Evolutionary conservation across 2,797 vertebrate species (phyloP).

Genomic region (Salarias fasciatus): DNA sequence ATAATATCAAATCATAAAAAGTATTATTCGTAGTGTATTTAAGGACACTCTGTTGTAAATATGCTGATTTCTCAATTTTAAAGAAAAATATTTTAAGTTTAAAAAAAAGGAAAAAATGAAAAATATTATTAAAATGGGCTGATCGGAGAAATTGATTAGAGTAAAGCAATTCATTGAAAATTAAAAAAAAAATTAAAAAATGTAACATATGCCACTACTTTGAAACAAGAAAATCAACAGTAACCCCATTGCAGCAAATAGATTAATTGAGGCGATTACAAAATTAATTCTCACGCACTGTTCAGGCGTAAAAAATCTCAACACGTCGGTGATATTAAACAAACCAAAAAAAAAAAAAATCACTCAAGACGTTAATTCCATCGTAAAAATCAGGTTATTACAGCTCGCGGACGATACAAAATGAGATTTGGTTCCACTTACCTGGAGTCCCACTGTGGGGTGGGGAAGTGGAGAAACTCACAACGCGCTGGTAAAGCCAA

Average conservation of each 20-base stretch:
- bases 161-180: not conserved
- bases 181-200: slow-evolving; percentile 5
- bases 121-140: not conserved
- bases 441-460: slow-evolving; percentile 77
- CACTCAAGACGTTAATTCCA: not conserved
- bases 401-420: slow-evolving; percentile 28
- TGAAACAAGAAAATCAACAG: slow-evolving; percentile 15
- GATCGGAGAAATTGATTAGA: not conserved
- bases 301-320: slow-evolving; percentile 5
- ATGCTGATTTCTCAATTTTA: too few relatives aligned
- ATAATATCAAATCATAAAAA: not conserved
- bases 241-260: slow-evolving; percentile 16
- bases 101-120: not conserved
- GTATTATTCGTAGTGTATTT: not conserved
- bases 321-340: too few relatives aligned
- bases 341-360: not conserved
- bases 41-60: too few relatives aligned
- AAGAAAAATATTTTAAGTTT: not conserved
- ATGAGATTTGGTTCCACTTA: slow-evolving; percentile 69
- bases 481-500: slow-evolving; percentile 73
- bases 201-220: slow-evolving; percentile 7
- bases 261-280: slow-evolving; percentile 20
- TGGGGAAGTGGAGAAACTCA: slow-evolving; percentile 73
- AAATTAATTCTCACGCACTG: slow-evolving; percentile 4
- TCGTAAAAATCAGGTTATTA: slow-evolving; percentile 2